phyloP scores from a whole-genome alignment of 1,140 invertebrate genomes.

The Protaetia brevitarsis region DNA sequence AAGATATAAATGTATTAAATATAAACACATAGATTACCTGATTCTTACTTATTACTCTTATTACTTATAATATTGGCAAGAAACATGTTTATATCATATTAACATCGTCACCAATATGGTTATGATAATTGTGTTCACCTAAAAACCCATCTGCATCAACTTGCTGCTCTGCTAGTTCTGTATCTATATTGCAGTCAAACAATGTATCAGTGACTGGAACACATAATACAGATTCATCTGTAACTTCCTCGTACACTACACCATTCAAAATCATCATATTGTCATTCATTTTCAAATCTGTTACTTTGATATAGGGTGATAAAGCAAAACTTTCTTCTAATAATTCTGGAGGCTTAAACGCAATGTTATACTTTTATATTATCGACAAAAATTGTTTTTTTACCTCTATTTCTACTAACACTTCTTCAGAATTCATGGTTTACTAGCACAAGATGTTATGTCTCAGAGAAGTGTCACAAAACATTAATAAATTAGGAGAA shows the following conservation, averaged over 20 bases:
- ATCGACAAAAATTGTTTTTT: not conserved
- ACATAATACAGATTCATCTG: conserved; percentile 19
- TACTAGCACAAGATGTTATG: not conserved
- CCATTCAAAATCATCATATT: conserved; percentile 13
- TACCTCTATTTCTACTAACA: conserved; percentile 5
- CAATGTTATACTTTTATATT: not conserved
- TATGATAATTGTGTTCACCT: conserved; percentile 15
- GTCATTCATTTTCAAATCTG: conserved; percentile 7
- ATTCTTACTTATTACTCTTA: not conserved
- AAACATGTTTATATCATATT: not conserved
- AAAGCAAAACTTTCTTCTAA: conserved; percentile 16
- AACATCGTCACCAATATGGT: not conserved
- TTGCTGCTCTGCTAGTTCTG: not conserved
- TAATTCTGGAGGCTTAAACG: not conserved
- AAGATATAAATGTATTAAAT: not conserved
- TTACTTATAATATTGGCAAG: conserved; percentile 1
- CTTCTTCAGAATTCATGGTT: not conserved
- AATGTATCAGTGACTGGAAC: conserved; percentile 19
- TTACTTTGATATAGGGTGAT: conserved; percentile 19
- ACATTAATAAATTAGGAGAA: not conserved
- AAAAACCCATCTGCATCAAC: not conserved
- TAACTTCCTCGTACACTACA: conserved; percentile 10
- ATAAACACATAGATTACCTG: not conserved
- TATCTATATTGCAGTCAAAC: conserved; percentile 13
- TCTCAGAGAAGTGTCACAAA: no score